A percentile compares a stretch with the other conserved stretches of the same genome.
Evolutionary conservation across 2,113 vertebrate species (phyloP).

Genomic region (Sakesphorus luctuosus): DNA sequence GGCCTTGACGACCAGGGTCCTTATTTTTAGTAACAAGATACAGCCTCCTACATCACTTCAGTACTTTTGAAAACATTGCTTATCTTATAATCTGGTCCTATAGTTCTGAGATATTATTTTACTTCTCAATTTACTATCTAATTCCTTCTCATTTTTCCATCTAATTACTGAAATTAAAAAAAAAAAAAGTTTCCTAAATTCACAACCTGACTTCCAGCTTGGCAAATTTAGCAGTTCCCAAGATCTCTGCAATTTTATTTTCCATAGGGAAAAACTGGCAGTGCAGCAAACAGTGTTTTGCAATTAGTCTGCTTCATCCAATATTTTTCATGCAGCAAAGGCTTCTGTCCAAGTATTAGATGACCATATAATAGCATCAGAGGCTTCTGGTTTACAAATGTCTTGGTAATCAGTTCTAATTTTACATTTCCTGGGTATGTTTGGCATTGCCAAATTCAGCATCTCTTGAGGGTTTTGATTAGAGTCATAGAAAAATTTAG

Average conservation of each 20-base stretch:
- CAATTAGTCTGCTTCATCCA: constrained; percentile 54
- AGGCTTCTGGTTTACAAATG: constrained; percentile 48
- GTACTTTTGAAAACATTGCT: not conserved
- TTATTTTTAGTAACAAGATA: constrained; percentile 21
- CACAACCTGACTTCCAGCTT: not conserved
- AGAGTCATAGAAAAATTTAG: constrained; percentile 9
- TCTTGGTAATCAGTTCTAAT: constrained; percentile 64
- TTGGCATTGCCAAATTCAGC: constrained; percentile 29
- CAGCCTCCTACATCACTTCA: not conserved
- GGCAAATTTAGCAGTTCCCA: constrained; percentile 29
- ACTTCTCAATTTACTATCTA: not conserved
- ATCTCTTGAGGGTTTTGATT: constrained; percentile 49
- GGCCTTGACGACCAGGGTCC: not conserved
- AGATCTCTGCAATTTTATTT: constrained; percentile 53
- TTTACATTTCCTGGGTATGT: constrained; percentile 60
- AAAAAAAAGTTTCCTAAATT: not conserved
- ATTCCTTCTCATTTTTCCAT: not conserved
- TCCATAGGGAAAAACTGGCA: constrained; percentile 54
- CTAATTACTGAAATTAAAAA: not conserved
- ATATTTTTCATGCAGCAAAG: constrained; percentile 54
- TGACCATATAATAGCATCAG: constrained; percentile 49
- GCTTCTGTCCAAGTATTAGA: constrained; percentile 60
- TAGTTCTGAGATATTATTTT: not conserved
- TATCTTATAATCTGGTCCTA: not conserved
- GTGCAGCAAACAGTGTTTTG: constrained; percentile 43